These are phyloP conservation scores for Crotalus viridis DNA, from an alignment of 2,113 vertebrate species.

Conservation along the genomic window DNA sequence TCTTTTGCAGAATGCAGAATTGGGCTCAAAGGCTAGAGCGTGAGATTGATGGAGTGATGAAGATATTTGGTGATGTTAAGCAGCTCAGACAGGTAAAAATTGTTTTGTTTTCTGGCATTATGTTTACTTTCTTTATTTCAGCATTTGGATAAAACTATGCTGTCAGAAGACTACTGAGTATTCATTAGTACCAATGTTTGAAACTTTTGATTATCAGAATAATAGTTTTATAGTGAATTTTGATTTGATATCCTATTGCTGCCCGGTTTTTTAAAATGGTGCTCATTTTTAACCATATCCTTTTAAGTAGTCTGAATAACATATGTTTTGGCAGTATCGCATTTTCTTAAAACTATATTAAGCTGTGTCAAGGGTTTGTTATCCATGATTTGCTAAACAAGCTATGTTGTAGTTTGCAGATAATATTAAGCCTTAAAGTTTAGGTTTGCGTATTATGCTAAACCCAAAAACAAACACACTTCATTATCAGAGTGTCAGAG, in stretches of 20 bases:
- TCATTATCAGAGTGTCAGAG: not conserved
- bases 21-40: conserved; percentile 96
- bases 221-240: not conserved
- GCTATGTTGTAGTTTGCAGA: not conserved
- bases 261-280: not conserved
- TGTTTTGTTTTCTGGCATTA: conserved; percentile 20
- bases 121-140: conserved; percentile 14
- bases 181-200: not conserved
- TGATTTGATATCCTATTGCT: not conserved
- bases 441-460: not conserved
- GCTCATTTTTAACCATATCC: not conserved
- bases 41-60: conserved; percentile 95
- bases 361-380: not conserved
- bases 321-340: not conserved
- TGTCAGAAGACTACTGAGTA: not conserved
- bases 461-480: not conserved
- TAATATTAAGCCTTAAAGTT: not conserved
- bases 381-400: not conserved
- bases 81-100: conserved; percentile 90
- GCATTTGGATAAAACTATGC: not conserved
- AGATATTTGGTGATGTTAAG: conserved; percentile 93
- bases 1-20: conserved; percentile 90
- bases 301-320: not conserved
- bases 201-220: not conserved
- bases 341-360: not conserved